Evolutionary conservation across 2,113 vertebrate species (phyloP).

Genomic region (Hemiprocne comata): DNA sequence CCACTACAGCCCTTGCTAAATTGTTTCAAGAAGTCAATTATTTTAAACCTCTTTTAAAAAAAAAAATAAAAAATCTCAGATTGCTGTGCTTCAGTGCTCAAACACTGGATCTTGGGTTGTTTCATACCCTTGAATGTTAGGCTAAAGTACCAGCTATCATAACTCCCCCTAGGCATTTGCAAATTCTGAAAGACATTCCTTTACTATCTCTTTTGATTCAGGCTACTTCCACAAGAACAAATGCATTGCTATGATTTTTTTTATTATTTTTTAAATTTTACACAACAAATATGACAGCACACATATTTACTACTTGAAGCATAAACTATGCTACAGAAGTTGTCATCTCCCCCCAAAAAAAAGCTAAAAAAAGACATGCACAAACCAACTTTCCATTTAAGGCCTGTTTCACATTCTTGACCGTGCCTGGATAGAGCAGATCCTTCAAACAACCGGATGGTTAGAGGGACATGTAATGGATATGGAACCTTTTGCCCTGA

Average conservation of each 20-base stretch:
- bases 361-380: neutral
- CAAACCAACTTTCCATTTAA: neutral
- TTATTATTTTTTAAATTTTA: neutral
- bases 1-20: neutral
- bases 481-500: neutral
- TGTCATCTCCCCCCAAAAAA: neutral
- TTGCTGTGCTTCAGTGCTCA: neutral
- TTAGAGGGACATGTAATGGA: conserved; percentile 1
- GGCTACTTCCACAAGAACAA: neutral
- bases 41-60: neutral
- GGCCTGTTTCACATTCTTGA: neutral
- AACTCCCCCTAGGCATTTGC: conserved; percentile 3
- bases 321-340: neutral
- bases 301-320: neutral
- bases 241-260: neutral
- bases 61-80: neutral
- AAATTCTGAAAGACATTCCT: conserved; percentile 21
- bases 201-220: conserved; percentile 1
- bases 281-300: neutral
- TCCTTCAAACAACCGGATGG: neutral
- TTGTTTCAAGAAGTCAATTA: neutral
- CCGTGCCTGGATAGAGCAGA: neutral
- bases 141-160: neutral
- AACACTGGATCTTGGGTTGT: neutral
- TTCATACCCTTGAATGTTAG: neutral